Percentiles rank a stretch among this genome's conserved stretches.
These are phyloP conservation scores for Schizopygopsis malacanthus DNA, from an alignment of 2,797 vertebrate species.

Conservation along the genomic window DNA sequence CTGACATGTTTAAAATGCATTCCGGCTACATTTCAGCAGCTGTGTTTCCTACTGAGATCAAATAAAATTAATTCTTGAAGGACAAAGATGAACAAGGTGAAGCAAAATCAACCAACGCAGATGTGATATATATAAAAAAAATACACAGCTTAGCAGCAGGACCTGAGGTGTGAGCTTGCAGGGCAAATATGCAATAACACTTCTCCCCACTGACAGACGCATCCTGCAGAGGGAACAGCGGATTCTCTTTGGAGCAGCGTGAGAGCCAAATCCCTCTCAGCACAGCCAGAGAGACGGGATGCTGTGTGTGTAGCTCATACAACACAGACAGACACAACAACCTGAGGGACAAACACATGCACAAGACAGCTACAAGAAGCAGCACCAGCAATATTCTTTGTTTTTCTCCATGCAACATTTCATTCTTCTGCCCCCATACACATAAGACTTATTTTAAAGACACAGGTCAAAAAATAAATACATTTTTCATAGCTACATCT, in stretches of 20 bases:
- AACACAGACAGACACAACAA: constrained; percentile 39
- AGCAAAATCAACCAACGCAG: constrained; percentile 24
- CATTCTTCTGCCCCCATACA: background rate
- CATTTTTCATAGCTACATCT: background rate
- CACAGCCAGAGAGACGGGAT: constrained; percentile 9
- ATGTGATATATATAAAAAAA: background rate
- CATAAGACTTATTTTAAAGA: background rate
- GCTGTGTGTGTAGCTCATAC: constrained; percentile 36
- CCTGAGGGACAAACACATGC: constrained; percentile 48
- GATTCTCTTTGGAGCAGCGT: constrained; percentile 46
- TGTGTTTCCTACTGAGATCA: constrained; percentile 16
- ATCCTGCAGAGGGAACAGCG: constrained; percentile 49
- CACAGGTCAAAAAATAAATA: background rate
- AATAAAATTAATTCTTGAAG: constrained; percentile 19
- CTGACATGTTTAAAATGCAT: constrained; percentile 13
- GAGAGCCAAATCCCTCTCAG: constrained; percentile 52
- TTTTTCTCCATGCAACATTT: background rate
- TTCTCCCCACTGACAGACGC: constrained; percentile 40
- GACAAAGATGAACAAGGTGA: constrained; percentile 34
- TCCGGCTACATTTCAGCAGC: constrained; percentile 9
- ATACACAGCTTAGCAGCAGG: constrained; percentile 5
- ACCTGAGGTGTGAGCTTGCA: constrained; percentile 33
- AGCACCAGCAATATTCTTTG: background rate
- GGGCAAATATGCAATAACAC: constrained; percentile 45
- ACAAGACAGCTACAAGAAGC: background rate